Conservation (phyloP, 37 sponge, comb jelly and placozoan genomes). For the Ianthella basta region DNA sequence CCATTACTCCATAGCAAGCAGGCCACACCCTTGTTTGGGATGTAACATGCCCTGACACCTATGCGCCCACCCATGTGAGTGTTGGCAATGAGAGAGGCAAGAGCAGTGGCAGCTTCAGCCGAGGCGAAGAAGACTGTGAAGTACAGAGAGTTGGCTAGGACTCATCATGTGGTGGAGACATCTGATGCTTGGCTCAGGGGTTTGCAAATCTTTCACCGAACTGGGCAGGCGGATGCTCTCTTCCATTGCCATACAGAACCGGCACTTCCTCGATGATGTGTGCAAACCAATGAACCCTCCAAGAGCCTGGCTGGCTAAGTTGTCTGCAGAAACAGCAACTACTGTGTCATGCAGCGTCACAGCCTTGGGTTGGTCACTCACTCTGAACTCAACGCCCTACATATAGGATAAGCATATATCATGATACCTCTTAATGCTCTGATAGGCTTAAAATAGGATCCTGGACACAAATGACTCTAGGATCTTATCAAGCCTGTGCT, state of each 20-base stretch:
- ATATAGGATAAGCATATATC: background rate
- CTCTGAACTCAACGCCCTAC: slow-evolving; percentile 42
- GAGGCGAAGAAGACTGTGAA: too few relatives aligned
- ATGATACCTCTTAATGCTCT: background rate
- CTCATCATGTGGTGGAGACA: too few relatives aligned
- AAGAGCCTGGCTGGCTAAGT: slow-evolving; percentile 20
- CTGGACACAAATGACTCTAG: slow-evolving; percentile 44
- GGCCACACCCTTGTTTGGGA: too few relatives aligned
- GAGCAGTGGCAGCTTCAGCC: too few relatives aligned
- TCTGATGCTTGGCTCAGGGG: too few relatives aligned
- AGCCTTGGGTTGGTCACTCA: background rate
- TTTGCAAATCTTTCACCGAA: too few relatives aligned
- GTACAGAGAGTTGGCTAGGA: too few relatives aligned
- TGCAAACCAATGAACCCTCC: slow-evolving; percentile 23
- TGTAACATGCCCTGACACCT: too few relatives aligned
- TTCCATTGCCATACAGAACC: slow-evolving; percentile 17
- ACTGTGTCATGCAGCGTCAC: slow-evolving; percentile 9
- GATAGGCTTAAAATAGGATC: slow-evolving; percentile 1
- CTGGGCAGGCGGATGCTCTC: too few relatives aligned
- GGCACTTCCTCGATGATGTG: slow-evolving; percentile 7
- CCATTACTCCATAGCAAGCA: too few relatives aligned
- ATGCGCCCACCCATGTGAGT: too few relatives aligned
- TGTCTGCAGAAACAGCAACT: slow-evolving; percentile 33
- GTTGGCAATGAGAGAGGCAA: too few relatives aligned
- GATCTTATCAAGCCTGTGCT: slow-evolving; percentile 41